Evolutionary conservation across 2,888 invertebrate genomes (phyloP).

Genomic region (Tenthredo amoena): DNA sequence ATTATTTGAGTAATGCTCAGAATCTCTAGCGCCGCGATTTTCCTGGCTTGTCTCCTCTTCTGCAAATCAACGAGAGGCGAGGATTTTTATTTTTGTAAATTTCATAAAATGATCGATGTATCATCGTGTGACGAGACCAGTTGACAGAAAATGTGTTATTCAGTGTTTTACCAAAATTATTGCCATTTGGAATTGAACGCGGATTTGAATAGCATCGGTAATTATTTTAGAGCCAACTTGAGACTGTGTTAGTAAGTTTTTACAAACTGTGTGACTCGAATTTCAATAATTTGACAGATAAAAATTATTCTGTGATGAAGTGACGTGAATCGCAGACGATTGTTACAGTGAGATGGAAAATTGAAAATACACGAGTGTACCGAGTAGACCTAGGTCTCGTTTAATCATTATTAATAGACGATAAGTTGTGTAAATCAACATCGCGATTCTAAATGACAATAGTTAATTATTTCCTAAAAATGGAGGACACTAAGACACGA

Average conservation of each 20-base stretch:
- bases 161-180: background rate
- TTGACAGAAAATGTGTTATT: background rate
- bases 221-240: background rate
- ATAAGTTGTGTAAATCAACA: background rate
- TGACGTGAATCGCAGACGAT: background rate
- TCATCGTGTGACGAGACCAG: background rate
- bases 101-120: background rate
- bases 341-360: background rate
- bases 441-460: conserved; percentile 45
- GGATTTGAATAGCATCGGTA: background rate
- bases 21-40: background rate
- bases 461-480: conserved; percentile 50
- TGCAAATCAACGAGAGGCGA: background rate
- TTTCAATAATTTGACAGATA: background rate
- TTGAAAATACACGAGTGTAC: conserved; percentile 1
- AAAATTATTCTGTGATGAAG: conserved; percentile 7
- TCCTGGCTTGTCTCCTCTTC: background rate
- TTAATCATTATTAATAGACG: background rate
- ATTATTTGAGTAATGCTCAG: conserved; percentile 22
- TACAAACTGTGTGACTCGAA: background rate
- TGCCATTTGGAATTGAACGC: background rate
- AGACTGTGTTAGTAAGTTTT: background rate
- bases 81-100: background rate
- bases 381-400: background rate
- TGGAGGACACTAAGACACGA: conserved; percentile 59